phyloP scores from a whole-genome alignment of 2,888 invertebrate genomes.

The Melinopterus prodromus region DNA sequence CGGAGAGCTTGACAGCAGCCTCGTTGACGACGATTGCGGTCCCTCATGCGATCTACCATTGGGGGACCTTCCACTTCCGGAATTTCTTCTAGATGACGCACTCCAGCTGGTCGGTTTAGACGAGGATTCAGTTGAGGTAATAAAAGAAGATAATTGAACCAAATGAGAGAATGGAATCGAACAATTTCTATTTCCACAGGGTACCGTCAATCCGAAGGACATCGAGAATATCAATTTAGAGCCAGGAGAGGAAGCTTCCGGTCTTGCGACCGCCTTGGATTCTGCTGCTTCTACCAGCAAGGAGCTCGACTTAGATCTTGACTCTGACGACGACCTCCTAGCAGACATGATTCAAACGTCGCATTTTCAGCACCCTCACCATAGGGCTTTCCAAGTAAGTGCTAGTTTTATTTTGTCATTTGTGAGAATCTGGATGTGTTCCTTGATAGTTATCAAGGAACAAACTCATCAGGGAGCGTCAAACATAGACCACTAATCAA shows the following conservation, averaged over 20 bases:
- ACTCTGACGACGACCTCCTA: slow-evolving; percentile 61
- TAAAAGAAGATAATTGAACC: background rate
- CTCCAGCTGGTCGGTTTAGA: slow-evolving; percentile 78
- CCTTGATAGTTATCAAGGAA: too few species aligned
- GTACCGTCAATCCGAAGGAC: slow-evolving; percentile 53
- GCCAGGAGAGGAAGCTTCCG: slow-evolving; percentile 27
- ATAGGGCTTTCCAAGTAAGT: slow-evolving; percentile 77
- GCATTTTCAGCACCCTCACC: slow-evolving; percentile 68
- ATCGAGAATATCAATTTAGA: slow-evolving; percentile 50
- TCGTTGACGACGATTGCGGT: slow-evolving; percentile 54
- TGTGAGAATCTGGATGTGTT: too few species aligned
- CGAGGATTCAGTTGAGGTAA: slow-evolving; percentile 65
- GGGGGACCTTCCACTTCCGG: slow-evolving; percentile 65
- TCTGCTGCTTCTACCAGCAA: slow-evolving; percentile 40
- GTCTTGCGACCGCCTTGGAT: slow-evolving; percentile 32
- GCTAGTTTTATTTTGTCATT: too few species aligned
- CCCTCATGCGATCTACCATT: slow-evolving; percentile 66
- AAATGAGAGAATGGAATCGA: background rate
- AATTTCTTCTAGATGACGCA: slow-evolving; percentile 77
- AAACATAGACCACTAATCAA: too few species aligned
- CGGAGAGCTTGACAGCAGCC: slow-evolving; percentile 53
- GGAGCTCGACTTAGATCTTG: slow-evolving; percentile 40
- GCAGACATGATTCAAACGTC: slow-evolving; percentile 72
- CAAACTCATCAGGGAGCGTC: too few species aligned
- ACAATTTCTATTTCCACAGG: slow-evolving; percentile 43